A percentile compares a stretch with the other conserved stretches of the same genome.
Conservation (phyloP, 2,888 invertebrate species). For the Thera obeliscata region DNA sequence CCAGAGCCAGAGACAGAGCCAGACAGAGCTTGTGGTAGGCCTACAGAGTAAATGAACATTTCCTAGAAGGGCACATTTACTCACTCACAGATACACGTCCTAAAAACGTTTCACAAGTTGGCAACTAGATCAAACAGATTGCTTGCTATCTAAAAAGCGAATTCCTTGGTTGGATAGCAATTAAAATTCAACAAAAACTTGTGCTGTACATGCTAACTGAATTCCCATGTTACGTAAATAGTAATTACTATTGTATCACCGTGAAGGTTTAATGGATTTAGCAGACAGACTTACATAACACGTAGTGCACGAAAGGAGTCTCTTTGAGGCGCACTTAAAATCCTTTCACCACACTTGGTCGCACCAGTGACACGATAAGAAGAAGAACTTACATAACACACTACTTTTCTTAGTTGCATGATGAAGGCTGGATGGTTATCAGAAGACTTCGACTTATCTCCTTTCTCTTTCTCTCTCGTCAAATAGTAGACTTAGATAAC, state of each 20-base stretch:
- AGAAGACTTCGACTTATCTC: neutral
- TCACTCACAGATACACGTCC: too few relatives aligned
- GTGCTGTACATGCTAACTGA: constrained; percentile 8
- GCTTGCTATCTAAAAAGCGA: neutral
- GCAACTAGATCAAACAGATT: too few relatives aligned
- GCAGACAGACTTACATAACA: constrained; percentile 27
- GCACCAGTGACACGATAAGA: too few relatives aligned
- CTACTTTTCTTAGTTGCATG: neutral
- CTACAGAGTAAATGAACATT: too few relatives aligned
- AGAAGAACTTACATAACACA: neutral
- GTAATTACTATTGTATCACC: constrained; percentile 28
- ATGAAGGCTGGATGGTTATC: neutral
- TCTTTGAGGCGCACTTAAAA: too few relatives aligned
- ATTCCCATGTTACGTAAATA: constrained; percentile 34
- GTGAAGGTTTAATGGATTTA: constrained; percentile 13
- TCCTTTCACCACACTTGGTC: too few relatives aligned
- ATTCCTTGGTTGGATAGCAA: neutral
- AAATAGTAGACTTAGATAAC: too few relatives aligned
- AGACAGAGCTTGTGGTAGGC: too few relatives aligned
- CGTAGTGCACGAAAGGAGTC: neutral
- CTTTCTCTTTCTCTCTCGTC: neutral
- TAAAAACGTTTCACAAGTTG: too few relatives aligned
- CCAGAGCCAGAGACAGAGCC: too few relatives aligned
- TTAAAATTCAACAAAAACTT: constrained; percentile 5
- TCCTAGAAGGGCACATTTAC: too few relatives aligned